Percentiles rank a stretch among this genome's conserved stretches.
Conservation (phyloP, 2,888 invertebrate genomes). For the Tiliacea aurago region DNA sequence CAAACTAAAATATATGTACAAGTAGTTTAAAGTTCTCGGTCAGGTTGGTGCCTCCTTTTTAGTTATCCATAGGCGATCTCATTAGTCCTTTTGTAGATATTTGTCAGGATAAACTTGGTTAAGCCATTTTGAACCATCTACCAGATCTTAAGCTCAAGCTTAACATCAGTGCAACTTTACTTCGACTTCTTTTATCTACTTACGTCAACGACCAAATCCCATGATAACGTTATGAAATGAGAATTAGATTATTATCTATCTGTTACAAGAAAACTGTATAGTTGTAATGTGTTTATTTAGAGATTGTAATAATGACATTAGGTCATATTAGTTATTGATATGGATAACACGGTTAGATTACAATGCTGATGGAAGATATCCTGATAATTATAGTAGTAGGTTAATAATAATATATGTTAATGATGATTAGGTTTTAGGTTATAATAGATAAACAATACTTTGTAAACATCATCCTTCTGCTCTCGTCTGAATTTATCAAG, state of each 20-base stretch:
- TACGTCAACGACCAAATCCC: constrained; percentile 28
- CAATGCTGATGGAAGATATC: constrained; percentile 10
- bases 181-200: not conserved
- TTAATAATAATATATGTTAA: not conserved
- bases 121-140: not conserved
- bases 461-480: not conserved
- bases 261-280: constrained; percentile 9
- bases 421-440: constrained; percentile 9
- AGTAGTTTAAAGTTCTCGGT: not conserved
- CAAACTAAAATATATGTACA: too few species aligned
- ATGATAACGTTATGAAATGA: constrained; percentile 34
- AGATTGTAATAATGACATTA: constrained; percentile 29
- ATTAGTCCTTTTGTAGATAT: not conserved
- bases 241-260: constrained; percentile 24
- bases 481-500: not conserved
- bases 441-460: not conserved
- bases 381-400: not conserved
- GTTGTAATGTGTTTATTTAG: constrained; percentile 30
- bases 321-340: constrained; percentile 20
- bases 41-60: too few species aligned
- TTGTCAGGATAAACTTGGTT: not conserved
- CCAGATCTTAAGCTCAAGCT: not conserved
- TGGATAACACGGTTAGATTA: constrained; percentile 16
- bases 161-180: constrained; percentile 16
- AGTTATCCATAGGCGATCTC: not conserved